These are phyloP conservation scores for Leptopilina clavipes DNA, from an alignment of 1,140 invertebrate species.

Conservation along the genomic window DNA sequence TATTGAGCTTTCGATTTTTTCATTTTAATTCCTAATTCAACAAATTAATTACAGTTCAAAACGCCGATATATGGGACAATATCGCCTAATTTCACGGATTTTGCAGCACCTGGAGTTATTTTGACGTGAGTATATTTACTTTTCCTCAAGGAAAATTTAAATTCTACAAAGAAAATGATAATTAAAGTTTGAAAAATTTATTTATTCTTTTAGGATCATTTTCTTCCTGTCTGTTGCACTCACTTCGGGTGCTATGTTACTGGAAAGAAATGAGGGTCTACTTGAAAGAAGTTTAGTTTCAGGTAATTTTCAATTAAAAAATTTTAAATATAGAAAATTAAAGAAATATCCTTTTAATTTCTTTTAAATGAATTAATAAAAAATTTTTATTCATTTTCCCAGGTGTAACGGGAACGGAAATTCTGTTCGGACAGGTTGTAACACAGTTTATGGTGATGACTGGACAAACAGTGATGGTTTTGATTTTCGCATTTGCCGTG, in stretches of 20 bases:
- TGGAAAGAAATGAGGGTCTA: conserved; percentile 93
- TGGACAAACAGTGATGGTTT: conserved; percentile 87
- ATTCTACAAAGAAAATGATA: not conserved
- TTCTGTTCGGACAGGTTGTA: conserved; percentile 88
- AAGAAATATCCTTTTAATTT: too few relatives aligned
- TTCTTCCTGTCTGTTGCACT: conserved; percentile 95
- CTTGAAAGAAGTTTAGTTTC: conserved; percentile 90
- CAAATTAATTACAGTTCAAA: conserved; percentile 77
- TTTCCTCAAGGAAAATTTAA: not conserved
- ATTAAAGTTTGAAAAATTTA: not conserved
- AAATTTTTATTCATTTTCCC: conserved; percentile 36
- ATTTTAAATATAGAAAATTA: not conserved
- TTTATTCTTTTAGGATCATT: conserved; percentile 83
- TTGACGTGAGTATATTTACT: conserved; percentile 83
- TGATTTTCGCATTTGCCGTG: conserved; percentile 88
- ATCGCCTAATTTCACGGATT: conserved; percentile 93
- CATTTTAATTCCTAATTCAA: not conserved
- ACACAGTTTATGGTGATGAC: conserved; percentile 93
- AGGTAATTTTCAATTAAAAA: conserved; percentile 74
- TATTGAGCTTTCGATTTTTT: not conserved
- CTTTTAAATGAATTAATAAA: conserved; percentile 1
- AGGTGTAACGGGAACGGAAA: conserved; percentile 78
- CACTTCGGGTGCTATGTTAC: conserved; percentile 92
- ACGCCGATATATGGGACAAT: conserved; percentile 91
- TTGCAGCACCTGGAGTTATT: conserved; percentile 95